Conservation (phyloP, 2,888 invertebrate genomes). For the Rhamnusium bicolor region DNA sequence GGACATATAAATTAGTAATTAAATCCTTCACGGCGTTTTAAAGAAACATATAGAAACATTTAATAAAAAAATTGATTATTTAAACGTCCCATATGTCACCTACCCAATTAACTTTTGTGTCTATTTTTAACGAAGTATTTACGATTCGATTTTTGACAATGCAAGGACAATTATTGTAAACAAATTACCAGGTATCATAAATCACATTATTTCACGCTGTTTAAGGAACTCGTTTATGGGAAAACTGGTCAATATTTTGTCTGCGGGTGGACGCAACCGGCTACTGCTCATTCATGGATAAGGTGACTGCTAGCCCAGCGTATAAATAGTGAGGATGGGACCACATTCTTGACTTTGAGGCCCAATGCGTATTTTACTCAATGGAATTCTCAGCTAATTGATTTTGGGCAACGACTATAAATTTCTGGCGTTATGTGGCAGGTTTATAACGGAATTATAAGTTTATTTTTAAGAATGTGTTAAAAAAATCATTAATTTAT, state of each 20-base stretch:
- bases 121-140: background rate
- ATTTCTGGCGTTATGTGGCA: conserved; percentile 49
- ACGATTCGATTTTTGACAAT: conserved; percentile 20
- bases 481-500: no score
- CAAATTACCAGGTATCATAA: conserved; percentile 62
- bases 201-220: conserved; percentile 66
- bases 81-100: background rate
- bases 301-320: conserved; percentile 41
- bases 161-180: conserved; percentile 60
- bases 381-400: conserved; percentile 59
- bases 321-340: conserved; percentile 51
- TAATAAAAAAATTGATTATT: background rate
- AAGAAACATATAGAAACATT: background rate
- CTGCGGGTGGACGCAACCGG: conserved; percentile 61
- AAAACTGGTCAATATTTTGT: conserved; percentile 65
- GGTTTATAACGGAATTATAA: background rate
- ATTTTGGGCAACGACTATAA: conserved; percentile 56
- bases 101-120: conserved; percentile 4
- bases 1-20: background rate
- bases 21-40: background rate
- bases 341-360: conserved; percentile 57
- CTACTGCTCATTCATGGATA: conserved; percentile 62
- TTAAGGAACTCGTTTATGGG: conserved; percentile 65
- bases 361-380: conserved; percentile 45
- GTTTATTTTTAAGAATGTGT: no score